Conservation (phyloP, 2,113 vertebrate species). For the Dasyornis broadbenti region DNA sequence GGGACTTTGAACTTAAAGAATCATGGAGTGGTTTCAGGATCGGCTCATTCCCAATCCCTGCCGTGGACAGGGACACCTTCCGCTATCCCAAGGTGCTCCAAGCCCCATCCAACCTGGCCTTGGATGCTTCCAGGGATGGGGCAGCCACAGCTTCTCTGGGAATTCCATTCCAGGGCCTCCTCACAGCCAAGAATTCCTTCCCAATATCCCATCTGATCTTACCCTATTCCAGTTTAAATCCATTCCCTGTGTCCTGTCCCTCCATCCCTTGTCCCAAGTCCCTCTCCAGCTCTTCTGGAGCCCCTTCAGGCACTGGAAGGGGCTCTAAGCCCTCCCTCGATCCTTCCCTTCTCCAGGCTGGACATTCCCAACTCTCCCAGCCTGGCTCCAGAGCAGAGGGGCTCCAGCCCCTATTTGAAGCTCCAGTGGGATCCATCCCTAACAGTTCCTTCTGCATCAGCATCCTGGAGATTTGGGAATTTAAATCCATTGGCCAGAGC, state of each 20-base stretch:
- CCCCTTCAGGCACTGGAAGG: not conserved
- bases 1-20: not conserved
- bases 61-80: not conserved
- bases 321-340: accelerated
- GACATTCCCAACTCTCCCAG: not conserved
- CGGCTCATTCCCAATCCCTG: not conserved
- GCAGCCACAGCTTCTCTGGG: not conserved
- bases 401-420: not conserved
- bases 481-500: not conserved
- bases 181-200: accelerated
- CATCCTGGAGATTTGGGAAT: not conserved
- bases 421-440: accelerated
- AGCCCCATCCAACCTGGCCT: accelerated
- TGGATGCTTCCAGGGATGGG: not conserved
- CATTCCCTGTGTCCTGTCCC: not conserved
- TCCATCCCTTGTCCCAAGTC: not conserved
- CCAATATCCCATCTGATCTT: accelerated
- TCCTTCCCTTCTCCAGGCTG: accelerated
- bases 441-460: not conserved
- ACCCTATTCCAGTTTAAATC: not conserved
- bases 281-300: not conserved
- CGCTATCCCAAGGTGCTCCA: not conserved
- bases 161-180: accelerated
- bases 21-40: not conserved
- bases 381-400: not conserved